Evolutionary conservation across 2,888 invertebrate genomes (phyloP), one percentile per base, ranked within the genome.

Genomic region (Cheilosia impressa): DNA sequence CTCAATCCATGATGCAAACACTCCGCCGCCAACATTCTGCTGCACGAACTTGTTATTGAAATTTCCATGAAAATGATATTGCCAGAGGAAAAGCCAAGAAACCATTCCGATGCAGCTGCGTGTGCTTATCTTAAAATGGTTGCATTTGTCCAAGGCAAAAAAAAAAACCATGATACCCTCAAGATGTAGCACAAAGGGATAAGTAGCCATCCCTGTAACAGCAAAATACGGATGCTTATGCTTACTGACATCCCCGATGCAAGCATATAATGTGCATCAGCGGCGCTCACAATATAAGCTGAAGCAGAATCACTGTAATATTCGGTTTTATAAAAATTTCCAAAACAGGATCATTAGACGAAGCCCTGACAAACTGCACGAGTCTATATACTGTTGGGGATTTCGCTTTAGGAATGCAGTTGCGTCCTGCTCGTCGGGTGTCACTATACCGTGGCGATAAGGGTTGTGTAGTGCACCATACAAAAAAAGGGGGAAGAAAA

Each of bases 1-100:
- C 60, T 73, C 27, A n/a, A 22, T n/a, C n/a, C n/a, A n/a, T n/a
- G n/a, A n/a, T 83, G 72, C 83, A 68, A 62, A 13, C n/a, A 66
- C 41, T 19, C 38, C 43, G 52, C 17, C 41, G 34, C 43, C 13
- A 38, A 38, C 38, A 38, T 38, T 27, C 65, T 17, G 34, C 50
- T 50, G 13, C 47, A 47, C 31, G 47, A 17, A 71, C 24, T 15
- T 22, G 27, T 31, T 53, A 47, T 73, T 63, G 19, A 69, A 69
- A 84, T 75, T 71, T 79, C 65, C 57, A 79, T 79, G 47, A 65
- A 84, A 34, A 84, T 58, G 55, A 78, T 78, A 73, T 78, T 41
- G 22, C 38, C 43, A 7, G 3, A 13, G 2, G 45, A 45, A 3
- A 71, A 38, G 24, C 22, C 76, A 58, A 41, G 45, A 65, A 73